Base-by-base conservation (phyloP, 53 echinoderm and acorn worm species). In the Hippasteria phrygiana region DNA sequence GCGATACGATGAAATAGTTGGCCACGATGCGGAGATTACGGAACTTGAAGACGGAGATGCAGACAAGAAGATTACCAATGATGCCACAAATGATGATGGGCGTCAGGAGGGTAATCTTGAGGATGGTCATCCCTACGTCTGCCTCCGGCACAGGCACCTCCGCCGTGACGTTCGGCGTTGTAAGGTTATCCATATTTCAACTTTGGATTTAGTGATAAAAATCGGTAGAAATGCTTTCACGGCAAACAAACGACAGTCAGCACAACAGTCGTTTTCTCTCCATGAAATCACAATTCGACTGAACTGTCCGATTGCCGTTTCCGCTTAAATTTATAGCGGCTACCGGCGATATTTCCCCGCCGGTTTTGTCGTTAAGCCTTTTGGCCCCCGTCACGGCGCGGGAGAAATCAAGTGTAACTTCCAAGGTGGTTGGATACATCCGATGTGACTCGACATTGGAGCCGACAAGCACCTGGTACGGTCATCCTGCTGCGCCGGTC, bases 1-100 rank as follows among this genome's bases (percentile, higher is more conserved):
- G 65, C 31, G 97, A 97, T 0, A 97, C 97, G 54, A 97, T 97
- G 90, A 95, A 97, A 26, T 97, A 97, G 76, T 97, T 97, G 55
- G 95, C 97, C 32, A 97, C 97, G 33, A 97, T 95, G 34, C 97
- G 87, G 40, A 97, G 93, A 66, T 55, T 91, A 38, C 92, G 87
- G 55, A 93, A 93, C 63, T 90, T 87, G 50, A 95, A 93, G 42
- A 97, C 97, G 13, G 95, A 87, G 43, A 97, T 92, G 35, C 93
- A 93, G 32, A 97, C 97, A 2, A 97, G 80, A 6, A 93, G 83
- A 40, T 95, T 97, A 1, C 97, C 97, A 6, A 97, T 88, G 26
- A 97, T 80, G 9, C 97, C 97, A 20, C 87, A 88, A 7, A 93
- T 55, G 47, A 97, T 97, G 71, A 91, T 91, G 55, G 87, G 87